These are phyloP conservation scores for Pegoplata infirma DNA, from an alignment of 2,888 invertebrate species.

Conservation along the genomic window DNA sequence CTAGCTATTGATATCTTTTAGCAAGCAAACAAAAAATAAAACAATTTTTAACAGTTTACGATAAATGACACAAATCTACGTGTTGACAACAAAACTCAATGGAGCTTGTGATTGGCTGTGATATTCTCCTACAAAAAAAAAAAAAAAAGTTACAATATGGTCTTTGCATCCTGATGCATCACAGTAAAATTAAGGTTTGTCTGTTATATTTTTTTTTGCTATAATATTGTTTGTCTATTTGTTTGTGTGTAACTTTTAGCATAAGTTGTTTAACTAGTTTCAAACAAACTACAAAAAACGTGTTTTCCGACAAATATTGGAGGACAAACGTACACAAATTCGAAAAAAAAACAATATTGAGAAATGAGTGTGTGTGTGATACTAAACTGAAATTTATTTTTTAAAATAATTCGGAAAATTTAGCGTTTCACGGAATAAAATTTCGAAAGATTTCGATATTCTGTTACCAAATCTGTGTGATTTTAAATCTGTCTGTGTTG, in stretches of 20 bases:
- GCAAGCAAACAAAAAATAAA: not conserved
- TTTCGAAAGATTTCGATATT: too few species aligned
- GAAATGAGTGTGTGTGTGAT: not conserved
- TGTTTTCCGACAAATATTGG: slow-evolving; percentile 10
- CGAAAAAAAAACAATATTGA: not conserved
- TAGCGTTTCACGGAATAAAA: too few species aligned
- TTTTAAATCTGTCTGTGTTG: too few species aligned
- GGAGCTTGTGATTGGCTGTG: slow-evolving; percentile 41
- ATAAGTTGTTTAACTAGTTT: slow-evolving; percentile 31
- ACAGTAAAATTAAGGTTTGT: slow-evolving; percentile 9
- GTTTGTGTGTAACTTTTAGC: slow-evolving; percentile 9
- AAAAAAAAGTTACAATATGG: not conserved
- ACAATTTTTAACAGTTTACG: slow-evolving; percentile 7
- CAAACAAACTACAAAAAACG: slow-evolving; percentile 31
- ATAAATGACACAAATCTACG: slow-evolving; percentile 35
- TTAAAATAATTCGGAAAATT: too few species aligned
- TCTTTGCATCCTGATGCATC: slow-evolving; percentile 24
- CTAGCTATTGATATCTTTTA: not conserved
- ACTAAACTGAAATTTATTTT: too few species aligned
- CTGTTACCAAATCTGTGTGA: too few species aligned
- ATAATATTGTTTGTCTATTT: not conserved
- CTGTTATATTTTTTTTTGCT: not conserved
- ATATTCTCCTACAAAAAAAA: too few species aligned
- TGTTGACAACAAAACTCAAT: slow-evolving; percentile 50
- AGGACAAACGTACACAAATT: not conserved